These are phyloP conservation scores for Brachyistius frenatus DNA, from an alignment of 2,113 vertebrate species.

Conservation along the genomic window DNA sequence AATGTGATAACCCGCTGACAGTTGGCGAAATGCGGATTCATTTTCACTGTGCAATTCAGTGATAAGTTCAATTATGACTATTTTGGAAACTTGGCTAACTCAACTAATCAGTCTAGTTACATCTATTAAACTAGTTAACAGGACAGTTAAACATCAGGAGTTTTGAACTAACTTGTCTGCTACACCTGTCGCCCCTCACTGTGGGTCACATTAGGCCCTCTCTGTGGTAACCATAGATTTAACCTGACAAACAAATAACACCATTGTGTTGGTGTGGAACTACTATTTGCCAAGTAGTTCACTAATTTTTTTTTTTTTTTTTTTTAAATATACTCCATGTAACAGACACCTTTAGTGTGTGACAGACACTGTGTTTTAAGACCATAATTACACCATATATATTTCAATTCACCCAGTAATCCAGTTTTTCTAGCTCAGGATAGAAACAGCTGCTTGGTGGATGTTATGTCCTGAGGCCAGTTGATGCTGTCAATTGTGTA, in stretches of 20 bases:
- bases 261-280: neutral
- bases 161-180: conserved; percentile 10
- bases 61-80: neutral
- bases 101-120: neutral
- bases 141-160: neutral
- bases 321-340: neutral
- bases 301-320: no score
- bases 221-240: neutral
- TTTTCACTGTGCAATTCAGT: conserved; percentile 36
- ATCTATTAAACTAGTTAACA: neutral
- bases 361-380: neutral
- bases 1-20: neutral
- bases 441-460: conserved; percentile 66
- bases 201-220: neutral
- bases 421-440: conserved; percentile 42
- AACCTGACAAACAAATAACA: conserved; percentile 12
- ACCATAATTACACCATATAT: neutral
- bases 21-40: neutral
- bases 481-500: conserved; percentile 65
- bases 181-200: conserved; percentile 58
- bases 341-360: neutral
- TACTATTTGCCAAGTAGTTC: neutral
- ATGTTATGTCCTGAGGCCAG: conserved; percentile 59
- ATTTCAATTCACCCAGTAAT: conserved; percentile 3
- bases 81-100: neutral